Percentiles rank a stretch among this genome's conserved stretches.
Conservation (phyloP, 64 coral and sea anemone species). For the Hydrozoanthus tunicans region DNA sequence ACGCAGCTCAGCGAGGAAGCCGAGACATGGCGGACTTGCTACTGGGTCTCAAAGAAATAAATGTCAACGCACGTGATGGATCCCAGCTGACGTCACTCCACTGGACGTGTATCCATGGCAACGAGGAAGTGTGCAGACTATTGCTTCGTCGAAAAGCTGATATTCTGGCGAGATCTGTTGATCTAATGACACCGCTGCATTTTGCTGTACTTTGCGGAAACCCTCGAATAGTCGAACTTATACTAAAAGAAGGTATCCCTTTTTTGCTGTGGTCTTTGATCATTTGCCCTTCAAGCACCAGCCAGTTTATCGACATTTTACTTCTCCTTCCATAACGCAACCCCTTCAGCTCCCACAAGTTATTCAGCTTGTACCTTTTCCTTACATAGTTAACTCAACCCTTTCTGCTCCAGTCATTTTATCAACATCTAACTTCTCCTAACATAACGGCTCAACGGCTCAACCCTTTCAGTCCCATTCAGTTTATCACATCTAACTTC, state of each 20-base stretch:
- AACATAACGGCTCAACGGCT: too few species aligned
- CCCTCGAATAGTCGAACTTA: conserved; percentile 24
- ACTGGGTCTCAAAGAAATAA: conserved; percentile 22
- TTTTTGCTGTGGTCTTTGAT: background rate
- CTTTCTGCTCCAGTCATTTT: too few species aligned
- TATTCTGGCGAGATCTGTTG: conserved; percentile 30
- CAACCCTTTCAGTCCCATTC: too few species aligned
- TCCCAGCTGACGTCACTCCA: conserved; percentile 47
- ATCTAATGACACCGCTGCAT: conserved; percentile 49
- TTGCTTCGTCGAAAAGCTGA: conserved; percentile 47
- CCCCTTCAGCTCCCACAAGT: too few species aligned
- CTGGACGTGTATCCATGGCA: conserved; percentile 54
- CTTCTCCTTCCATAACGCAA: too few species aligned
- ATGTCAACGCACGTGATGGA: conserved; percentile 46
- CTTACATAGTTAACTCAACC: too few species aligned
- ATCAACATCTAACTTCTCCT: too few species aligned
- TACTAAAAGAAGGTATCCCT: conserved; percentile 37
- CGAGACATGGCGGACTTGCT: conserved; percentile 4
- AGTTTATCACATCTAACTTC: too few species aligned
- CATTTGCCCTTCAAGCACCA: background rate
- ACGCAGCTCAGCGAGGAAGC: conserved; percentile 30
- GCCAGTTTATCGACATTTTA: too few species aligned
- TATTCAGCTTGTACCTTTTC: too few species aligned
- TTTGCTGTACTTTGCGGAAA: conserved; percentile 34
- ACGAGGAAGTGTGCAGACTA: conserved; percentile 30